Conservation (phyloP, 2,888 invertebrate genomes). For the Acheta domesticus region DNA sequence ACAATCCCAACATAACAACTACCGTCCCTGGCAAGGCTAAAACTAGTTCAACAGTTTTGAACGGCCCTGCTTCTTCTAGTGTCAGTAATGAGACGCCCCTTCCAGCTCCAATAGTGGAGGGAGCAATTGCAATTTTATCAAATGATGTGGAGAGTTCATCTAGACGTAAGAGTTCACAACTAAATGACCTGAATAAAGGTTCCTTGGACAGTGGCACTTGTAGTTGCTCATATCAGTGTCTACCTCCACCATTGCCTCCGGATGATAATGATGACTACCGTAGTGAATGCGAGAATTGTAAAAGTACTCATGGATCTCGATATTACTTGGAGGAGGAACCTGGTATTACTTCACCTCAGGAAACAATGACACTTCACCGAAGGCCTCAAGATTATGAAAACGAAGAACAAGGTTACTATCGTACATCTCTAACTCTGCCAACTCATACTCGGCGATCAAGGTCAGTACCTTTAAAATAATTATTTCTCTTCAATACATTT, state of each 20-base stretch:
- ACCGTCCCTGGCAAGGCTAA: conserved; percentile 26
- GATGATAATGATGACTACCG: conserved; percentile 69
- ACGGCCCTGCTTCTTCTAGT: conserved; percentile 19
- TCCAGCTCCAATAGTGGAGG: not conserved
- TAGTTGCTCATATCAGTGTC: conserved; percentile 35
- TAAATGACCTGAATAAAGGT: conserved; percentile 43
- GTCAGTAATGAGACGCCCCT: not conserved
- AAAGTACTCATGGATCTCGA: conserved; percentile 68
- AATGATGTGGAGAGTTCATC: not conserved
- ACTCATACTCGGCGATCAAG: conserved; percentile 58
- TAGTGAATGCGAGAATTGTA: conserved; percentile 82
- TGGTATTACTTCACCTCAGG: conserved; percentile 55
- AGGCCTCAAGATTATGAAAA: conserved; percentile 53
- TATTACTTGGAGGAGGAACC: conserved; percentile 60
- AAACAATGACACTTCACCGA: conserved; percentile 67
- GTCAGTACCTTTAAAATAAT: conserved; percentile 42
- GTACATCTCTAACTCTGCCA: conserved; percentile 62
- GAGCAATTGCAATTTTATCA: not conserved
- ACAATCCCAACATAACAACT: conserved; percentile 30
- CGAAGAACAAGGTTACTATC: conserved; percentile 54
- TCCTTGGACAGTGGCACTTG: conserved; percentile 34
- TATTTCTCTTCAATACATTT: not conserved
- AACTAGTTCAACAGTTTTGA: conserved; percentile 19
- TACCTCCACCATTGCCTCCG: conserved; percentile 42
- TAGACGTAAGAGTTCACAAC: conserved; percentile 1